These are phyloP conservation scores for Tiliacea aurago DNA, from an alignment of 2,888 invertebrate genomes.

Conservation along the genomic window DNA sequence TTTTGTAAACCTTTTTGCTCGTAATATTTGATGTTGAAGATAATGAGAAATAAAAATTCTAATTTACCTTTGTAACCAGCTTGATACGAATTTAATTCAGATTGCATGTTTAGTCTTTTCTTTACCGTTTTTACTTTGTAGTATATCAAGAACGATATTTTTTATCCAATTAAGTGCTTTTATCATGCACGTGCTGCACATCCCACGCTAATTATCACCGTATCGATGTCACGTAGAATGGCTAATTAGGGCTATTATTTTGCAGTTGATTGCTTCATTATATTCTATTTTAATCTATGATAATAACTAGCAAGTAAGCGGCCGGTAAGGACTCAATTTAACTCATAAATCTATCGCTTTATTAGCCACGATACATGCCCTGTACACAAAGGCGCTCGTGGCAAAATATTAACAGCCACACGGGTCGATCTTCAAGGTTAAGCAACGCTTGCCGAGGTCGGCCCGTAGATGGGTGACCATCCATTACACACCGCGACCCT, in stretches of 20 bases:
- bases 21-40: slow-evolving; percentile 46
- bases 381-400: too few relatives aligned
- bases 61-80: slow-evolving; percentile 39
- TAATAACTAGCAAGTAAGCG: slow-evolving; percentile 37
- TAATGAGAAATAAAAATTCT: slow-evolving; percentile 45
- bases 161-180: slow-evolving; percentile 13
- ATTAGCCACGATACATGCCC: neutral
- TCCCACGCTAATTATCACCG: slow-evolving; percentile 51
- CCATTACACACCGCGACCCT: too few relatives aligned
- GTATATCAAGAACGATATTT: slow-evolving; percentile 5
- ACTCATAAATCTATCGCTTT: neutral
- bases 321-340: slow-evolving; percentile 16
- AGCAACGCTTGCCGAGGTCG: too few relatives aligned
- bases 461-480: too few relatives aligned
- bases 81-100: slow-evolving; percentile 43
- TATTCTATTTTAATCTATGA: slow-evolving; percentile 32
- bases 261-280: slow-evolving; percentile 51
- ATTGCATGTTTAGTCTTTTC: slow-evolving; percentile 43
- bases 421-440: too few relatives aligned
- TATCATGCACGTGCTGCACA: slow-evolving; percentile 29
- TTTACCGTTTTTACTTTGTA: slow-evolving; percentile 38
- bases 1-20: slow-evolving; percentile 37
- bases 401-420: too few relatives aligned
- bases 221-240: slow-evolving; percentile 22
- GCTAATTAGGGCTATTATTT: slow-evolving; percentile 40